These are phyloP conservation scores for Xenotilapia leptura DNA, from an alignment of 2,113 vertebrate species.

Conservation along the genomic window DNA sequence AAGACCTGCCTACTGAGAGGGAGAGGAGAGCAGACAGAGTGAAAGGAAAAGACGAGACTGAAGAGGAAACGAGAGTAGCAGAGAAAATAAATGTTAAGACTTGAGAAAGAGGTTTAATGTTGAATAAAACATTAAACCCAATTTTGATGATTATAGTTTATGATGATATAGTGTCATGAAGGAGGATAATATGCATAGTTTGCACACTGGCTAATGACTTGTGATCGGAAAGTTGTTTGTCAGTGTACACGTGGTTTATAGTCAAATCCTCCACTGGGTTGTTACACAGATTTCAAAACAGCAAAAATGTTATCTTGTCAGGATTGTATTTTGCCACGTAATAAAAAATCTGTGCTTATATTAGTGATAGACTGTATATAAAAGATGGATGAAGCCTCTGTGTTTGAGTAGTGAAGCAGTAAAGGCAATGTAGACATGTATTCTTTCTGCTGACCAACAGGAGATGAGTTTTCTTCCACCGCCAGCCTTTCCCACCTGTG, in stretches of 20 bases:
- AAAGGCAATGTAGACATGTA: not conserved
- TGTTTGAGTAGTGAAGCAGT: not conserved
- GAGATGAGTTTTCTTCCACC: accelerated
- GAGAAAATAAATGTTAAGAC: not conserved
- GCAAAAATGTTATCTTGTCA: not conserved
- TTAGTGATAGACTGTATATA: not conserved
- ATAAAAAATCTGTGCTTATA: not conserved
- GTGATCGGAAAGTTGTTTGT: not conserved
- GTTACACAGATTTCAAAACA: not conserved
- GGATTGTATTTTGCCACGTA: not conserved
- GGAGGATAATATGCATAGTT: not conserved
- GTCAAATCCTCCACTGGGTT: not conserved
- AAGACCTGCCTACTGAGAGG: conserved; percentile 1
- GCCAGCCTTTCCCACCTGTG: not conserved
- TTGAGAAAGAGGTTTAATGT: not conserved
- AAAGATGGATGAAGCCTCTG: accelerated
- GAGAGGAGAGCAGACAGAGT: not conserved
- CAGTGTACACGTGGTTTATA: not conserved
- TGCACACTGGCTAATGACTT: not conserved
- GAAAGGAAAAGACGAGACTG: too few species aligned
- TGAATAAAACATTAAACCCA: not conserved
- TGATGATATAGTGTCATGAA: not conserved
- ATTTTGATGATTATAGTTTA: not conserved
- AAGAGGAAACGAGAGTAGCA: not conserved
- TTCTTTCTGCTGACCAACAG: not conserved